Evolutionary conservation across 2,113 vertebrate species (phyloP), one percentile per base, ranked within the genome.

Genomic region (Petrocephalus microphthalmus): DNA sequence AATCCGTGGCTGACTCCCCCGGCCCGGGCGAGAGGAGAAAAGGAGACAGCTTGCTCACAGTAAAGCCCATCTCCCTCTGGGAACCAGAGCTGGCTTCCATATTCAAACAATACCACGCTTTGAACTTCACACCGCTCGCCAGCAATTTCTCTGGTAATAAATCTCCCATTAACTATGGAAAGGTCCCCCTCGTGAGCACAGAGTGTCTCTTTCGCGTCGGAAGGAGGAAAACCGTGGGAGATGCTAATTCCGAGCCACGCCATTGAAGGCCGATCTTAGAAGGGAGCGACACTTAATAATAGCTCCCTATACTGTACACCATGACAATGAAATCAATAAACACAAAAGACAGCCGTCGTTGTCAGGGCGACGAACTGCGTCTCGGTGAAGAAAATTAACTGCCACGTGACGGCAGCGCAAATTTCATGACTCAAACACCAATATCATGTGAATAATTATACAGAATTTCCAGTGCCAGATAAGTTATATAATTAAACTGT

Each of bases 151-250:
- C 90, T 91, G 90, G 92, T 90, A 90, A 93, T 94, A 94, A 95
- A 95, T 95, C 92, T 96, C 91, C 92, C 22, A 71, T 90, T 95
- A 94, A 95, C 93, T 90, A 93, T 90, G 92, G 92, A 95, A 92
- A 91, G 90, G 93, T 94, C 93, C 94, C 49, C 37, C 49, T n/a
- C 57, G 25, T 53, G 47, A 47, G 87, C 29, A 3, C 84, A 56
- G 49, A 83, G 51, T 85, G 84, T 52, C 56, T 29, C 25, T 57
- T 60, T 47, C 20, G 7, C 56, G 3, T 29, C 54, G 53, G 53
- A 64, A 52, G 85, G 85, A 60, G 85, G 85, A 5, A 64, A 86
- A 42, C 53, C 37, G 54, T 60, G 29, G 85, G 54, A 86, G 54
- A 42, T 7, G 15, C 56, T 19, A 20, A 19, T 86, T 64, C 85